Percentiles rank a stretch among this genome's conserved stretches.
Conservation (phyloP, 2,888 invertebrate genomes). For the Noctua comes region DNA sequence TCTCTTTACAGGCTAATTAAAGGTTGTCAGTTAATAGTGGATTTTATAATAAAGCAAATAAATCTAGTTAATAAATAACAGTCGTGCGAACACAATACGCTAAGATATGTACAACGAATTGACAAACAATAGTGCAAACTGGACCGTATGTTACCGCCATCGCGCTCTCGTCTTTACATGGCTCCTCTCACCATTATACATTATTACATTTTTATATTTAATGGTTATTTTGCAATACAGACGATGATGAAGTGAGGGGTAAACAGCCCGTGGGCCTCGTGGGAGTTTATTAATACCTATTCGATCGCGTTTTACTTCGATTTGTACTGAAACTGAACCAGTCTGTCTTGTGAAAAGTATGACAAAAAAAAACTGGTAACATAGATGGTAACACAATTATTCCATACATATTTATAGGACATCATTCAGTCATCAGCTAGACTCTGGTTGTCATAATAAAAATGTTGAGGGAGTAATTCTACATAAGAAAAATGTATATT, state of each 20-base stretch:
- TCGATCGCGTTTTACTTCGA: background rate
- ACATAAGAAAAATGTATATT: no score
- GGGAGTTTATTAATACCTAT: background rate
- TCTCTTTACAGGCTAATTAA: conserved; percentile 51
- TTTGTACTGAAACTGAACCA: background rate
- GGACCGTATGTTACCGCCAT: conserved; percentile 59
- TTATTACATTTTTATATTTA: background rate
- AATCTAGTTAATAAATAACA: conserved; percentile 68
- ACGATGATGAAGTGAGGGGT: background rate
- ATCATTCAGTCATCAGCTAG: no score
- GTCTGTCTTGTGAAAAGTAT: background rate
- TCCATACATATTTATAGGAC: background rate
- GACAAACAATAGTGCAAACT: conserved; percentile 70
- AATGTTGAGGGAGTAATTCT: no score
- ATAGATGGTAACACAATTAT: background rate
- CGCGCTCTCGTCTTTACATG: conserved; percentile 14
- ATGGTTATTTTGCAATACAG: background rate
- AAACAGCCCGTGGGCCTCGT: background rate
- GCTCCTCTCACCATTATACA: no score
- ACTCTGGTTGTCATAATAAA: no score
- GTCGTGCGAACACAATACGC: conserved; percentile 67
- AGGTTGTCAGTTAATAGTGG: conserved; percentile 36
- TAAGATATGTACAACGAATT: conserved; percentile 78
- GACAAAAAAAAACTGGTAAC: background rate
- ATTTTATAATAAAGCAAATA: conserved; percentile 55